phyloP scores from a whole-genome alignment of 2,113 vertebrate genomes.

The Larimichthys polyactis region DNA sequence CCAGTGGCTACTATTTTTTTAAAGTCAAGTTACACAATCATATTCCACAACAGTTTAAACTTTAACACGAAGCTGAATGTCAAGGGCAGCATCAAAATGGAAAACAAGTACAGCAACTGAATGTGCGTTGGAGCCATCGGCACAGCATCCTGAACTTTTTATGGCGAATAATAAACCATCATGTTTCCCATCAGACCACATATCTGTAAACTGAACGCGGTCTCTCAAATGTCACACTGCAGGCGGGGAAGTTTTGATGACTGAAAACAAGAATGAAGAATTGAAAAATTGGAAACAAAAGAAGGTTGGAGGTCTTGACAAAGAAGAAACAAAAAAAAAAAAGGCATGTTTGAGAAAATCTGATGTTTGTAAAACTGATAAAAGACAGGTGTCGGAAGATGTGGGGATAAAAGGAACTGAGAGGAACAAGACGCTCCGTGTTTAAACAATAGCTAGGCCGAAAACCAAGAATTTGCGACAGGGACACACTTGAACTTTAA shows the following conservation, averaged over 20 bases:
- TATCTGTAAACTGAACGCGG: neutral
- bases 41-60: neutral
- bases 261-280: neutral
- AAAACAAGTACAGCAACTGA: neutral
- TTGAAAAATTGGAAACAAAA: neutral
- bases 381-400: conserved; percentile 14
- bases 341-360: conserved; percentile 11
- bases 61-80: neutral
- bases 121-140: neutral
- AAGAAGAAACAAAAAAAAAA: conserved; percentile 24
- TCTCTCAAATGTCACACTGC: neutral
- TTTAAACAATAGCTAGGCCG: conserved; percentile 3
- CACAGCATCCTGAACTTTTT: neutral
- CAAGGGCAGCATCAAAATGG: neutral
- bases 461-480: conserved; percentile 33
- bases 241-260: neutral
- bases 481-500: conserved; percentile 50
- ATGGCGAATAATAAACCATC: neutral
- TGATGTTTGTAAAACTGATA: conserved; percentile 20
- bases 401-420: conserved; percentile 6
- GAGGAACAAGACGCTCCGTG: neutral
- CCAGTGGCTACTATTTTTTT: conserved; percentile 8
- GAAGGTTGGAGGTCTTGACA: neutral
- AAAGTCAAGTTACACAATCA: neutral
- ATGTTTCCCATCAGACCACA: neutral